These are phyloP conservation scores for Onychomys torridus DNA, from an alignment of 2,797 vertebrate species.

Conservation along the genomic window DNA sequence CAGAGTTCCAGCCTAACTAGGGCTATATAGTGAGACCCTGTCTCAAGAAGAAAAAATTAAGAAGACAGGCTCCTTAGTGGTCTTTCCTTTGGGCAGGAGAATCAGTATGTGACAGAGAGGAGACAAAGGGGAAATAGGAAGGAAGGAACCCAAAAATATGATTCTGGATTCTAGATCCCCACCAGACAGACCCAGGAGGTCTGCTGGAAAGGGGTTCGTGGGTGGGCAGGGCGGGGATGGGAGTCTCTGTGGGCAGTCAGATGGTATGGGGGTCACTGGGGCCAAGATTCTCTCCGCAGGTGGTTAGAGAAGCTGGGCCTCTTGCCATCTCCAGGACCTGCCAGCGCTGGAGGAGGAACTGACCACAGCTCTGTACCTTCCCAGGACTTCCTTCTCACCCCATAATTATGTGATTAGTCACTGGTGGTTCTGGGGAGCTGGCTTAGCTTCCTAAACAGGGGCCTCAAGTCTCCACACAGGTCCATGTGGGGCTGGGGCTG, in stretches of 20 bases:
- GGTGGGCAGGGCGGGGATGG: not conserved
- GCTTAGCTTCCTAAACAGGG: not conserved
- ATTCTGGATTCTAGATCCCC: not conserved
- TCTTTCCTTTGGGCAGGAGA: not conserved
- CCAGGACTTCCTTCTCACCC: conserved; percentile 69
- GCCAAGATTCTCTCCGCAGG: not conserved
- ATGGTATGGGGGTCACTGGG: not conserved
- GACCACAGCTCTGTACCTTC: conserved; percentile 62
- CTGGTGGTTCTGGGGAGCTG: not conserved
- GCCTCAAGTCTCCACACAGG: not conserved
- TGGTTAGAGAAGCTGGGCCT: conserved; percentile 29
- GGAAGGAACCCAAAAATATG: not conserved
- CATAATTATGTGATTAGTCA: conserved; percentile 78
- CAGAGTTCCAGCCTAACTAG: not conserved
- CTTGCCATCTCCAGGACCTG: not conserved
- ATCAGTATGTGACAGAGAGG: not conserved
- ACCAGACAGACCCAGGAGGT: not conserved
- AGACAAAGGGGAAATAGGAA: not conserved
- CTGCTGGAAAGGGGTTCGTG: not conserved
- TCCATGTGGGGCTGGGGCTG: not conserved
- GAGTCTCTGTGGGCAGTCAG: not conserved
- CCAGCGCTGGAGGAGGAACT: conserved; percentile 49
- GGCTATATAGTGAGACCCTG: not conserved
- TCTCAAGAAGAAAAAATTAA: not conserved
- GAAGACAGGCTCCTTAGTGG: not conserved